Evolutionary conservation across 2,797 vertebrate species (phyloP), one percentile per base, ranked within the genome.

Genomic region (Labroides dimidiatus): DNA sequence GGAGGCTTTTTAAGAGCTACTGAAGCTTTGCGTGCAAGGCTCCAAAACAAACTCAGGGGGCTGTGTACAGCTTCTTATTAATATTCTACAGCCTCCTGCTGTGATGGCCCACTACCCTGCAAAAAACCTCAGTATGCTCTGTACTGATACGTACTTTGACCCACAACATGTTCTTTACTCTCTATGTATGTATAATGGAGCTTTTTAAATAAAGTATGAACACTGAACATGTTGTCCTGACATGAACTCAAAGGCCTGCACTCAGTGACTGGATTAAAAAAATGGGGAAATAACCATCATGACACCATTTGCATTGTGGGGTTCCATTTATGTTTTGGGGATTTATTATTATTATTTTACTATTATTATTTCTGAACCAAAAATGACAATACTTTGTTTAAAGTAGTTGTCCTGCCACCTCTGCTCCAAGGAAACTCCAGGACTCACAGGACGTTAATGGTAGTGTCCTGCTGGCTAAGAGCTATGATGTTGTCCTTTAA

Each of bases 61-160:
- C 72, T 33, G 63, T 49, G 50, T 36, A 65, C 72, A 81, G 69
- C 73, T 79, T 54, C 86, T 87, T 87, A 91, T 91, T 84, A 92
- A 91, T 91, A 90, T 89, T 89, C 68, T 24, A 91, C 57, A 72
- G 52, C 17, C 49, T 16, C 49, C 62, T 61, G 74, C 77, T 70
- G 49, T 30, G 6, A 8, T 68, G 82, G 56, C 74, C 82, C 70
- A 77, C 63, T 76, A 39, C 59, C 66, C 72, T 74, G 33, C 44
- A 39, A 0, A n/a, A 70, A 62, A 75, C 80, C 72, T 72, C 50
- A n/a, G 17, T n/a, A 43, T 68, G 64, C 21, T 63, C 47, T 62
- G 73, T 14, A 43, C 51, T 59, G 37, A 0, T 19, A 45, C 50
- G 44, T 48, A 21, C 50, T 68, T 27, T 72, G 41, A 75, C n/a